Evolutionary conservation across 2,113 vertebrate genomes (phyloP).

Genomic region (Solea senegalensis): DNA sequence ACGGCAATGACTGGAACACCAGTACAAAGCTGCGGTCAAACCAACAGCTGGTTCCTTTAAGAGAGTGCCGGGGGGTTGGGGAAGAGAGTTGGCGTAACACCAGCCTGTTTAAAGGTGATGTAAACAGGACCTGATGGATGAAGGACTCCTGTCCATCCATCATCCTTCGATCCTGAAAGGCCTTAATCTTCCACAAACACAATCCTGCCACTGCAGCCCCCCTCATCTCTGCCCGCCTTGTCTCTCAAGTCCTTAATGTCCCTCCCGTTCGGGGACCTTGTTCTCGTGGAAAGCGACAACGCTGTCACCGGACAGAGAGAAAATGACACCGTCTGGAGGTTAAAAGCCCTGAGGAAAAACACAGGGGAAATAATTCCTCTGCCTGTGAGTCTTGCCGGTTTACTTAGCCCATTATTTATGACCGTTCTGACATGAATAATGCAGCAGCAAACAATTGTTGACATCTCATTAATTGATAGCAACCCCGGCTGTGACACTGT

Average conservation of each 20-base stretch:
- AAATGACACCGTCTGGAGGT: constrained; percentile 58
- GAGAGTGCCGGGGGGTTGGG: constrained; percentile 18
- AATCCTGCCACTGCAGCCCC: constrained; percentile 57
- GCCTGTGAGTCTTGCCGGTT: constrained; percentile 31
- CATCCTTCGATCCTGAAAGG: constrained; percentile 72
- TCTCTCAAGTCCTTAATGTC: constrained; percentile 66
- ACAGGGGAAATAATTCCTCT: constrained; percentile 10
- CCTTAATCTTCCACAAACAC: constrained; percentile 77
- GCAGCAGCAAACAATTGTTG: constrained; percentile 60
- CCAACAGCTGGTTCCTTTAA: constrained; percentile 53
- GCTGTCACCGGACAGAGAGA: constrained; percentile 30
- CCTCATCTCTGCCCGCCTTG: constrained; percentile 53
- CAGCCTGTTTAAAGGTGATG: constrained; percentile 74
- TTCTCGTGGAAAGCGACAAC: constrained; percentile 31
- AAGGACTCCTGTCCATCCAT: constrained; percentile 70
- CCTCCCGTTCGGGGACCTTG: constrained; percentile 57
- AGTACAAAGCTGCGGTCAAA: constrained; percentile 22
- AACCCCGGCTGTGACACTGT: constrained; percentile 21
- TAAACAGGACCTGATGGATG: constrained; percentile 78
- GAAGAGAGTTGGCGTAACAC: constrained; percentile 29
- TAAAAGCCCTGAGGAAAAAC: constrained; percentile 29
- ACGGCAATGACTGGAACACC: constrained; percentile 30
- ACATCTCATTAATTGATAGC: constrained; percentile 71
- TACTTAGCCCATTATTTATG: constrained; percentile 56
- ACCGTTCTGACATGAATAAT: constrained; percentile 58